These are phyloP conservation scores for Microplitis mediator DNA, from an alignment of 1,140 invertebrate species.

Conservation along the genomic window DNA sequence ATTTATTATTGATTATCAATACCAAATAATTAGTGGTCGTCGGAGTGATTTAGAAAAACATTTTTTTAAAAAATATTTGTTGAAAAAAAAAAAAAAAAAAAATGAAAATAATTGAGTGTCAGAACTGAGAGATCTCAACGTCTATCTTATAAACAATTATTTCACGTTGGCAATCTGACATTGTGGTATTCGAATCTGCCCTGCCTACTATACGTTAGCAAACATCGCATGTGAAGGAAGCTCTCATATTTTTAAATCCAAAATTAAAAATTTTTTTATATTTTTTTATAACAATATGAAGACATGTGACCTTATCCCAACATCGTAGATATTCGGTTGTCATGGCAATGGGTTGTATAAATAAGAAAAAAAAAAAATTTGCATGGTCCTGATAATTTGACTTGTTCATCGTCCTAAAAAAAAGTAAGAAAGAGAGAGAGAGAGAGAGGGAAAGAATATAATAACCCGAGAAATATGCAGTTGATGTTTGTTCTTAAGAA, in stretches of 20 bases:
- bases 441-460: neutral
- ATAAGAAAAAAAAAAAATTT: neutral
- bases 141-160: conserved; percentile 4
- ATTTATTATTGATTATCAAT: too few species aligned
- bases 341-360: neutral
- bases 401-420: neutral
- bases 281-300: neutral
- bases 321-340: neutral
- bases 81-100: neutral
- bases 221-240: neutral
- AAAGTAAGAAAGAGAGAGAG: too few species aligned
- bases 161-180: neutral
- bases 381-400: neutral
- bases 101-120: neutral
- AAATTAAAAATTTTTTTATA: neutral
- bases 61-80: neutral
- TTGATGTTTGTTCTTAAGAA: neutral
- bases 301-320: conserved; percentile 5
- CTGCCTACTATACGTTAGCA: neutral
- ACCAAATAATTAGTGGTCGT: too few species aligned
- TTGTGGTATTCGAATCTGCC: conserved; percentile 13
- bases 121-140: neutral
- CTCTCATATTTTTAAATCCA: neutral
- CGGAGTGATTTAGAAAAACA: neutral
- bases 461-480: neutral